Conservation (phyloP, 2,113 vertebrate genomes). For the Emberiza fucata region DNA sequence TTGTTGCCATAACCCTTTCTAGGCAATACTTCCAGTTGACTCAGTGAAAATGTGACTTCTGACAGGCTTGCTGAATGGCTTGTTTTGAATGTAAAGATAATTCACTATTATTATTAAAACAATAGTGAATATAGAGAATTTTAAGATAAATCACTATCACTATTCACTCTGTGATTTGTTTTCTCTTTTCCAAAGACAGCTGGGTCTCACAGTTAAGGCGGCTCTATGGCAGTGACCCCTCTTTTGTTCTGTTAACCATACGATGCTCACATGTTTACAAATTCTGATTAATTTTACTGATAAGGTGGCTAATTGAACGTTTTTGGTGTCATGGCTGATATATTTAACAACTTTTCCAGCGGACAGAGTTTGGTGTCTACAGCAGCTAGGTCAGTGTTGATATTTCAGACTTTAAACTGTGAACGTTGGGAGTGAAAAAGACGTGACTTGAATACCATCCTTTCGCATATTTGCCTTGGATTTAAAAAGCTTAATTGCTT, state of each 20-base stretch:
- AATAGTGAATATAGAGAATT: too few relatives aligned
- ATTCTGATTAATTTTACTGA: not conserved
- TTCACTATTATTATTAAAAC: not conserved
- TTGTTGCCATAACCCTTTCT: not conserved
- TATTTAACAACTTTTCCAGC: not conserved
- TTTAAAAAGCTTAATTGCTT: not conserved
- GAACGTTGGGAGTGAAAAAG: not conserved
- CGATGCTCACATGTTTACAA: not conserved
- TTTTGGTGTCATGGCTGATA: not conserved
- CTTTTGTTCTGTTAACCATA: not conserved
- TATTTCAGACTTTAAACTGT: not conserved
- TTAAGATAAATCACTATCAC: not conserved
- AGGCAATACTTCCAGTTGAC: not conserved
- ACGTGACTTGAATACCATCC: not conserved
- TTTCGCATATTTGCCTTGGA: not conserved
- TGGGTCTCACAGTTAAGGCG: not conserved
- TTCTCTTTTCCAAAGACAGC: not conserved
- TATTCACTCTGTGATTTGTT: not conserved
- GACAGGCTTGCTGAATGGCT: not conserved
- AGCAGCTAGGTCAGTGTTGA: not conserved
- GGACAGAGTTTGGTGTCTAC: not conserved
- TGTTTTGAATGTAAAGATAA: not conserved
- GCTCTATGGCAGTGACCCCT: not conserved
- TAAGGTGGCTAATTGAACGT: not conserved
- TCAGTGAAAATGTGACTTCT: not conserved